Percentiles rank a stretch among this genome's conserved stretches.
These are phyloP conservation scores for Drosophila subobscura DNA, from an alignment of 1,140 invertebrate genomes.

Conservation along the genomic window DNA sequence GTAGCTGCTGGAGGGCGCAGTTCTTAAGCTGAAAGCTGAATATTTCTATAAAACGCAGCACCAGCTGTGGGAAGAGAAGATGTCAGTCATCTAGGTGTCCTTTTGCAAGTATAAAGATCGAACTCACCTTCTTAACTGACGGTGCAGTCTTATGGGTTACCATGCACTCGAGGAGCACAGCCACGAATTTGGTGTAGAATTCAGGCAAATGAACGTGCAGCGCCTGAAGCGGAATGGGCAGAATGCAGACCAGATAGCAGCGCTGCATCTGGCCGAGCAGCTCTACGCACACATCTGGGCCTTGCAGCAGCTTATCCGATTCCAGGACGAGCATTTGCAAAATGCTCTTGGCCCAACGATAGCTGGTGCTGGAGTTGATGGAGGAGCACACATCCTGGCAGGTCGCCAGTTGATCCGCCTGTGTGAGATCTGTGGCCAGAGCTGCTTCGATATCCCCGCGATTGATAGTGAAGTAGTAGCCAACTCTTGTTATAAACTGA, in stretches of 20 bases:
- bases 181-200: conserved; percentile 61
- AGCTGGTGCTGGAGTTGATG: conserved; percentile 53
- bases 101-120: not conserved
- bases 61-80: conserved; percentile 22
- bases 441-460: conserved; percentile 30
- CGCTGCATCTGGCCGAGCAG: conserved; percentile 45
- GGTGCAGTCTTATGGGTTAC: conserved; percentile 21
- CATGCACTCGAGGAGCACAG: conserved; percentile 50
- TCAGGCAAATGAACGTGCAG: conserved; percentile 46
- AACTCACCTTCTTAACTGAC: conserved; percentile 31
- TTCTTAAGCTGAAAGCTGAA: conserved; percentile 47
- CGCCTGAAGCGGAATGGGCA: conserved; percentile 57
- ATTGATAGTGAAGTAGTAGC: conserved; percentile 65
- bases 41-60: conserved; percentile 41
- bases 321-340: conserved; percentile 65
- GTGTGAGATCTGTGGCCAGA: conserved; percentile 36
- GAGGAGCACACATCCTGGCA: conserved; percentile 43
- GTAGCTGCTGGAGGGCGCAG: not conserved
- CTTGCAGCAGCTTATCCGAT: conserved; percentile 60
- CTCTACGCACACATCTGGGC: conserved; percentile 17
- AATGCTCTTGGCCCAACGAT: conserved; percentile 64
- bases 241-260: conserved; percentile 63
- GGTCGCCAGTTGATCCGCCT: conserved; percentile 13
- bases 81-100: not conserved
- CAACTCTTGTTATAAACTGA: conserved; percentile 52